Base-by-base conservation (phyloP, 2,113 vertebrate species). In the Lampris incognitus region DNA sequence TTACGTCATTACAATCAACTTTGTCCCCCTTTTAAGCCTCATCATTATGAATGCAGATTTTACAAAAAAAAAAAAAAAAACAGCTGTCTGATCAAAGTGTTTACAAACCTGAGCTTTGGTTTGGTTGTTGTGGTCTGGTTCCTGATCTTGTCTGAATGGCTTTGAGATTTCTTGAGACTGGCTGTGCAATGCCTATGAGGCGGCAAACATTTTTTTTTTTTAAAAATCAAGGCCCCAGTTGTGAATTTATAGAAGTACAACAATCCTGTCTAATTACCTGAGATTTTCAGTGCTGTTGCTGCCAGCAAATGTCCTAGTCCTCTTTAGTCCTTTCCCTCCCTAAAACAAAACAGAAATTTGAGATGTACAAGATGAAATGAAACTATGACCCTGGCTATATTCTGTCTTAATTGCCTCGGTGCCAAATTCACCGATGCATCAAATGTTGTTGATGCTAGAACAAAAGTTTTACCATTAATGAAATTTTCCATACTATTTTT, bases 211-310 rank as follows among this genome's bases (percentile, higher is more conserved):
- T 24, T 24, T 24, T 24, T 24, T 24, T 24, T 24, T 24, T 24
- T 24, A 24, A 24, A 24, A 24, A 24, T 24, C 24, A 24, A 24
- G 24, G 24, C 24, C 24, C 24, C 24, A 24, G 24, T 24, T 24
- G 24, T 24, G 24, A 24, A 24, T 24, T 24, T 24, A 24, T 24
- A 24, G 24, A 24, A 24, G 24, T 24, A 24, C 24, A 24, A 24
- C 24, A 24, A 24, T 24, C 24, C 24, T 24, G 24, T 24, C 24
- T 24, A 24, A 7, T 52, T 66, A 92, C 91, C 55, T 7, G 6
- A 90, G 41, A 4, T 66, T 91, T 70, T 89, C 91, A 48, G 82
- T 44, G 69, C 88, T 90, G 73, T 48, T 85, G 36, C 88, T 91
- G 0, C 58, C 63, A 2, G 11, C 58, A 62, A 86, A 66, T 0